These are phyloP conservation scores for Dendroctonus valens DNA, from an alignment of 1,140 invertebrate genomes.

Conservation along the genomic window DNA sequence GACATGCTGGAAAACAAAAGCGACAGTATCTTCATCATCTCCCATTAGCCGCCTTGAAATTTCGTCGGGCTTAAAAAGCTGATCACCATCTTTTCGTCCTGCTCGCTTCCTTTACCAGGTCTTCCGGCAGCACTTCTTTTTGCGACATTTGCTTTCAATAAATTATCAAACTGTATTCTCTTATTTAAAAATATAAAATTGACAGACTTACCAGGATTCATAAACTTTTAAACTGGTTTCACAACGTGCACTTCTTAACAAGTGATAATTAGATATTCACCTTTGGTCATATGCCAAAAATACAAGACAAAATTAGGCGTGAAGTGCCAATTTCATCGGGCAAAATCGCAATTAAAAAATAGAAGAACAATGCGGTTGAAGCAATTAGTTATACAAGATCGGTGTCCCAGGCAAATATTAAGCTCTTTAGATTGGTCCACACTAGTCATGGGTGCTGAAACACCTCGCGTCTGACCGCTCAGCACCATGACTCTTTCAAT, in stretches of 20 bases:
- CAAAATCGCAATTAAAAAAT: conserved; percentile 16
- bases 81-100: conserved; percentile 30
- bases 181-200: background rate
- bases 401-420: no score
- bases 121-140: conserved; percentile 5
- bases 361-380: conserved; percentile 8
- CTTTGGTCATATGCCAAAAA: conserved; percentile 20
- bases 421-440: no score
- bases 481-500: no score
- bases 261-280: no score
- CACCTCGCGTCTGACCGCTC: no score
- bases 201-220: background rate
- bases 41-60: conserved; percentile 30
- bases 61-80: conserved; percentile 26
- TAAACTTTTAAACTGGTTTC: background rate
- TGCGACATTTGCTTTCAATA: conserved; percentile 2
- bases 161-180: background rate
- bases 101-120: conserved; percentile 17
- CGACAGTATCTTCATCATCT: conserved; percentile 28
- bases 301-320: conserved; percentile 21
- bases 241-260: background rate
- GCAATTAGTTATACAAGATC: no score
- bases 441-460: no score
- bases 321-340: conserved; percentile 3
- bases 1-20: conserved; percentile 32